These are phyloP conservation scores for Novumbra hubbsi DNA, from an alignment of 2,797 vertebrate genomes.

Conservation along the genomic window DNA sequence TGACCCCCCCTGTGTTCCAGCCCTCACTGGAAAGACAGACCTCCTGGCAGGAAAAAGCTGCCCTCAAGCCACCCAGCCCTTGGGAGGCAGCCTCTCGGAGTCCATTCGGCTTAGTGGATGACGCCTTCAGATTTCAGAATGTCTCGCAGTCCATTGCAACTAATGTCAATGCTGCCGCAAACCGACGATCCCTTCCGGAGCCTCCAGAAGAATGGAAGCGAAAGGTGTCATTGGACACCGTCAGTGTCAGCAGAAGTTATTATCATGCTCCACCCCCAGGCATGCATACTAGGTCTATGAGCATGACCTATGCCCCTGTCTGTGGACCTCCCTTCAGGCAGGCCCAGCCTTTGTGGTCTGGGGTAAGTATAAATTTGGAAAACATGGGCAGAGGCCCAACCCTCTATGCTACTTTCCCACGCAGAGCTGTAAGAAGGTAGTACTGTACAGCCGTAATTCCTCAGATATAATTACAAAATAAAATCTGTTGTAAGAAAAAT, in stretches of 20 bases:
- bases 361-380: constrained; percentile 60
- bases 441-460: neutral
- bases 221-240: constrained; percentile 68
- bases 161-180: constrained; percentile 75
- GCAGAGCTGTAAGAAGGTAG: constrained; percentile 73
- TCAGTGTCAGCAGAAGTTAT: constrained; percentile 43
- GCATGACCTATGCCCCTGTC: constrained; percentile 54
- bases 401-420: constrained; percentile 71
- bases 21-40: constrained; percentile 63
- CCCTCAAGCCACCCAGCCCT: constrained; percentile 75
- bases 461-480: neutral
- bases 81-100: constrained; percentile 86
- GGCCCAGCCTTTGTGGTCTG: constrained; percentile 71
- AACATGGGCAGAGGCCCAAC: constrained; percentile 65
- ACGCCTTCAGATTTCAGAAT: constrained; percentile 77
- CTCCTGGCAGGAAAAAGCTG: constrained; percentile 63
- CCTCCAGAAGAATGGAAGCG: constrained; percentile 82
- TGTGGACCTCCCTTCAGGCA: constrained; percentile 74
- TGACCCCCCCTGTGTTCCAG: constrained; percentile 67
- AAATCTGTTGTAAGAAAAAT: neutral
- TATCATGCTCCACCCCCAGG: constrained; percentile 36
- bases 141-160: constrained; percentile 77
- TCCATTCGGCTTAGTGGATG: constrained; percentile 81
- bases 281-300: constrained; percentile 46
- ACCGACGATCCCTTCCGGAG: constrained; percentile 79